Base-by-base conservation (phyloP, 2,797 vertebrate genomes). In the Gallinago nigripennis region DNA sequence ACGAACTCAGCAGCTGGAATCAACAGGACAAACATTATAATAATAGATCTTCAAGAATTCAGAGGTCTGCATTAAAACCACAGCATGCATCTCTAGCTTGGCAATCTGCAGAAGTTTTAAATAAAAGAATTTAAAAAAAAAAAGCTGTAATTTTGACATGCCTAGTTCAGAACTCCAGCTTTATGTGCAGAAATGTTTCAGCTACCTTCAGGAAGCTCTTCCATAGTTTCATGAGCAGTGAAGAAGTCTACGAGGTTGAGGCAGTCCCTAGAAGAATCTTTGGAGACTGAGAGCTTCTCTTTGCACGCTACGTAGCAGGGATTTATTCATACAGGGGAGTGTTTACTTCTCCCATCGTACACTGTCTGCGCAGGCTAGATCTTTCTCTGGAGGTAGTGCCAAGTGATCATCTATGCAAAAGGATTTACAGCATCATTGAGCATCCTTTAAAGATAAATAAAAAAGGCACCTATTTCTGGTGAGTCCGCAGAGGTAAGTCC, bases 241-340 rank as follows among this genome's bases (percentile, higher is more conserved):
- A 28, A 77, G 64, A 30, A 80, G 31, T 24, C 48, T 61, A 6
- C 0, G 0, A 75, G 53, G 21, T n/a, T 35, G 72, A 53, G 73
- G 56, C 8, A 78, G 33, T 5, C 16, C 57, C 30, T 3, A 4
- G 31, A n/a, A 35, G 50, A 24, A 16, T 17, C 80, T 86, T 35
- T 14, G 35, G 65, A 64, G 60, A 39, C 21, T 41, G 68, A 16
- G 39, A 31, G 37, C 30, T 70, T 53, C 46, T 57, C 31, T 77
- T 41, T 57, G 37, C 48, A 23, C 0, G 0, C 58, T 33, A 0
- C 41, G 11, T 0, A 43, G 46, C 37, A n/a, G 23, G 27, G 25
- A 8, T 35, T 75, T 58, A 20, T 25, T 85, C 54, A 6, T 7
- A 1, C 23, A 54, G 9, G 41, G 10, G 8, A 7, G 3, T 33